A percentile compares a stretch with the other conserved stretches of the same genome.
phyloP scores from a whole-genome alignment of 1,140 invertebrate species.

The Ridgeia piscesae region DNA sequence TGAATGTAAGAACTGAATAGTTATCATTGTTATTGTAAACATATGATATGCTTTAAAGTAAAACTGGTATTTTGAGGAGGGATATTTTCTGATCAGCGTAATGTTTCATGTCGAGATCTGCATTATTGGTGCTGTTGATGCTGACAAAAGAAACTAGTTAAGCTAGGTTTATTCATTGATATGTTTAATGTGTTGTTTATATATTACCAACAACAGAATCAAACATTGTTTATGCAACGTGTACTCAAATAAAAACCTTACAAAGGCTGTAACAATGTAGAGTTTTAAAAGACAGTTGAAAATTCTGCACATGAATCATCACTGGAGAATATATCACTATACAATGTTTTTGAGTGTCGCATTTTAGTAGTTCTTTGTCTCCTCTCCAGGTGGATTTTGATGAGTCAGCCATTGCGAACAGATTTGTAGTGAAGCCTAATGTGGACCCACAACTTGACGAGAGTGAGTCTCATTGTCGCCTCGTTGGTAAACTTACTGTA shows the following conservation, averaged over 20 bases:
- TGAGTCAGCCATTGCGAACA: conserved; percentile 64
- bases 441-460: conserved; percentile 72
- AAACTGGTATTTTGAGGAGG: no score
- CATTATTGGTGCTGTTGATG: background rate
- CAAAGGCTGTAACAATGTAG: no score
- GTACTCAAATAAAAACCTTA: no score
- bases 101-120: background rate
- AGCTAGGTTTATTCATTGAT: no score
- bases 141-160: background rate
- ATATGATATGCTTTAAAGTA: background rate
- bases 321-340: background rate
- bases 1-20: no score
- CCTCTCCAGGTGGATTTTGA: conserved; percentile 67
- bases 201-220: no score
- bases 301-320: background rate
- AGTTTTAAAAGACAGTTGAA: background rate
- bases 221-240: no score
- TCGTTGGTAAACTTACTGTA: background rate
- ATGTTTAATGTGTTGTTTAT: no score
- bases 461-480: conserved; percentile 47
- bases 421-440: conserved; percentile 69
- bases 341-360: background rate
- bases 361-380: background rate
- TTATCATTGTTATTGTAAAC: no score
- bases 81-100: no score